A percentile compares a stretch with the other conserved stretches of the same genome.
phyloP scores from a whole-genome alignment of 1,140 invertebrate species.

The Cotesia glomerata region DNA sequence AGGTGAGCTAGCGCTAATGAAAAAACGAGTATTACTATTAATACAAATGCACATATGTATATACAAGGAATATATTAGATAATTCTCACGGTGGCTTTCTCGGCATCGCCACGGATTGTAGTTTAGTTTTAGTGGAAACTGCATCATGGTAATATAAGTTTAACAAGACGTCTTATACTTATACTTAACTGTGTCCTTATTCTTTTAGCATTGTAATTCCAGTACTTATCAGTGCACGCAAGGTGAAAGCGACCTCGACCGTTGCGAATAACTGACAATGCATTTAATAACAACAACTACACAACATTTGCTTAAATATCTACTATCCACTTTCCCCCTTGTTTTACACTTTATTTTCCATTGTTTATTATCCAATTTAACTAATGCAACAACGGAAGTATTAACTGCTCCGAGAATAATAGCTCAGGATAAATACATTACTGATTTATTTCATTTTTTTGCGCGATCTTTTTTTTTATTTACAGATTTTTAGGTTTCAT shows the following conservation, averaged over 20 bases:
- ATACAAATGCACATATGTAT: background rate
- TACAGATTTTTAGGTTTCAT: too few species aligned
- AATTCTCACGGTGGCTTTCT: conserved; percentile 30
- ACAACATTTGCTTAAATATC: too few species aligned
- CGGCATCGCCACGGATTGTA: background rate
- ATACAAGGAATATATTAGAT: conserved; percentile 14
- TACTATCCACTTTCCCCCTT: conserved; percentile 35
- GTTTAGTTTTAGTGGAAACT: too few species aligned
- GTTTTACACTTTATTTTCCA: conserved; percentile 27
- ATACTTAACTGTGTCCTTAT: background rate
- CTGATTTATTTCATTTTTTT: too few species aligned
- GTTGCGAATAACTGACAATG: conserved; percentile 38
- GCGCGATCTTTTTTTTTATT: too few species aligned
- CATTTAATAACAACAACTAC: conserved; percentile 12
- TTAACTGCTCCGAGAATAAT: background rate
- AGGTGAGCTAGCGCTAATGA: background rate
- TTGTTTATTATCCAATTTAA: conserved; percentile 19
- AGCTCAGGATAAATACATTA: background rate
- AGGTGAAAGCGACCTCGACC: conserved; percentile 32
- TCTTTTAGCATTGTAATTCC: conserved; percentile 33
- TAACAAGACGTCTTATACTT: background rate
- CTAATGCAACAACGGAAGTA: conserved; percentile 15
- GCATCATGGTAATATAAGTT: background rate
- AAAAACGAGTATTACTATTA: background rate
- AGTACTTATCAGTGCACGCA: conserved; percentile 28